These are phyloP conservation scores for Bembecia ichneumoniformis DNA, from an alignment of 2,888 invertebrate genomes.

Conservation along the genomic window DNA sequence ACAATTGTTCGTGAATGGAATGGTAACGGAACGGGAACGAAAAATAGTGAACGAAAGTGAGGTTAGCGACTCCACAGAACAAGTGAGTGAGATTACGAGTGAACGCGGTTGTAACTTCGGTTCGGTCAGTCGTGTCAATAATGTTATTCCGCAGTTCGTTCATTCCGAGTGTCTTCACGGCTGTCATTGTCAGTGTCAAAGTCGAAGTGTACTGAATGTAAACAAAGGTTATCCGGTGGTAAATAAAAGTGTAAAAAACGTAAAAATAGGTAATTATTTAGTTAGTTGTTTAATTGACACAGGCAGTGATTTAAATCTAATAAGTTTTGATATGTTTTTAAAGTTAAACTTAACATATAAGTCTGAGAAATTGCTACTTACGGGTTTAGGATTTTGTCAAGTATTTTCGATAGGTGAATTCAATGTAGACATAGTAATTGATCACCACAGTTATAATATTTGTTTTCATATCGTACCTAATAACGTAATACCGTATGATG, in stretches of 20 bases:
- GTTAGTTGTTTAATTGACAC: constrained; percentile 3
- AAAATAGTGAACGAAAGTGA: too few relatives aligned
- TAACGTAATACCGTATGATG: constrained; percentile 1
- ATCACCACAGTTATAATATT: not conserved
- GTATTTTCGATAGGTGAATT: not conserved
- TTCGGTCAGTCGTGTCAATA: too few relatives aligned
- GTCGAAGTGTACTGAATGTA: not conserved
- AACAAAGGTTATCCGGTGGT: not conserved
- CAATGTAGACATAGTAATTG: not conserved
- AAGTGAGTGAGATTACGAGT: too few relatives aligned
- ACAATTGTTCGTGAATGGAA: too few relatives aligned
- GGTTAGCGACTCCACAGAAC: too few relatives aligned
- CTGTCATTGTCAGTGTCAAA: not conserved
- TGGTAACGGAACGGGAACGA: too few relatives aligned
- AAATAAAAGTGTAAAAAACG: not conserved
- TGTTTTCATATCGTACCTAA: not conserved
- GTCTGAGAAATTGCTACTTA: not conserved
- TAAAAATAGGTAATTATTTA: not conserved
- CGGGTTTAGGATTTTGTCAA: not conserved
- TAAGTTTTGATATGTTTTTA: not conserved
- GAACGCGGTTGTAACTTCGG: too few relatives aligned
- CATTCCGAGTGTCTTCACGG: too few relatives aligned
- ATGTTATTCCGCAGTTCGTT: too few relatives aligned
- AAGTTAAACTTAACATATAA: not conserved
- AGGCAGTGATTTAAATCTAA: constrained; percentile 4